Evolutionary conservation across 2,888 invertebrate species (phyloP), one percentile per base, ranked within the genome.

Genomic region (Athalia circularis): DNA sequence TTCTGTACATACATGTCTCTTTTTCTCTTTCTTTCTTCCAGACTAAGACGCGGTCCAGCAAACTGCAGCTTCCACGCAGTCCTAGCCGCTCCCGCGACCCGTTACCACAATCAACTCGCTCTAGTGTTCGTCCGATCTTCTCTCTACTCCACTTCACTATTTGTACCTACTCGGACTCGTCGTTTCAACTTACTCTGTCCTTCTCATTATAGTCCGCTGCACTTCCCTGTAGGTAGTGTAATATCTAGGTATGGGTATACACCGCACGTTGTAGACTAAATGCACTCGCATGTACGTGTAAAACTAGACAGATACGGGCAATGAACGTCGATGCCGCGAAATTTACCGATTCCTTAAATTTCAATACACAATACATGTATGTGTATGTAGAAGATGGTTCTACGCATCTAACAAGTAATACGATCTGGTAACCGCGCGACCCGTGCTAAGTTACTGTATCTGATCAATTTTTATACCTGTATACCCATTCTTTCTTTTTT

Each of bases 81-180:
- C 84, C 84, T 83, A 82, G 83, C 83, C 84, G 85, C 86, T 86
- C 85, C 86, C 87, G 75, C 75, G 87, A 89, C 88, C 87, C 89
- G 88, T 88, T 88, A 88, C 86, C 86, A 84, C 86, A 86, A 86
- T 88, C 86, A 82, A 81, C 83, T 82, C 74, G 52, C 72, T 70
- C 62, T 62, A 82, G 82, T 83, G 80, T 80, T 77, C 76, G 70
- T 79, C 78, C 80, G 78, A 78, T 78, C 81, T 82, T 80, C 80
- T 81, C 82, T 82, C 72, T 72, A 78, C 70, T 68, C 68, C 70
- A 62, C 68, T 62, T 67, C 52, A 70, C 64, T 64, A 70, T 78
- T 62, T 70, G 70, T 62, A 68, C 45, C 54, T 54, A 64, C 70
- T 61, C 62, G 43, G 43, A 13, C 13, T 43, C 64, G 7, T 68